phyloP scores from a whole-genome alignment of 1,140 invertebrate species.

The Bombus terrestris region DNA sequence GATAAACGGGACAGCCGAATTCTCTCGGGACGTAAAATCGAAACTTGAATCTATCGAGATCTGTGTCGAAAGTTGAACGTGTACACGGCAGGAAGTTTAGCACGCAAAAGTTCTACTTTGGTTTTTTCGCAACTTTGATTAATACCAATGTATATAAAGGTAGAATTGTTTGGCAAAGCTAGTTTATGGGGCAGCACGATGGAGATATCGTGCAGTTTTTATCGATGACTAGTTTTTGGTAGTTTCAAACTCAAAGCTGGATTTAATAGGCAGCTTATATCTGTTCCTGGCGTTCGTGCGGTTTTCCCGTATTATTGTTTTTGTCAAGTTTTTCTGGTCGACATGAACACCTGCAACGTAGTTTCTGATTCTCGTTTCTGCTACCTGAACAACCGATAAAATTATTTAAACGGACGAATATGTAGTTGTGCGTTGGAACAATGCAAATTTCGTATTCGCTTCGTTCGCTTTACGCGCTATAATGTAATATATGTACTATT shows the following conservation, averaged over 20 bases:
- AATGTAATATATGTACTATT: not conserved
- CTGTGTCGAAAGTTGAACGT: constrained; percentile 19
- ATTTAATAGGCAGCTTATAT: not conserved
- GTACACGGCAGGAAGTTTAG: not conserved
- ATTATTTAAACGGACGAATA: not conserved
- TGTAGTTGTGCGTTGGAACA: not conserved
- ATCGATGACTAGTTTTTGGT: constrained; percentile 10
- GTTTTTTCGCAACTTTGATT: not conserved
- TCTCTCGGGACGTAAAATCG: constrained; percentile 29
- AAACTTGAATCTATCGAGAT: constrained; percentile 15
- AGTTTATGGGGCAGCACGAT: not conserved
- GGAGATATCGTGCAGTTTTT: constrained; percentile 8
- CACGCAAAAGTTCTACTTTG: not conserved
- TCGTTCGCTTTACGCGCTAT: not conserved
- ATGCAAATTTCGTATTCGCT: not conserved
- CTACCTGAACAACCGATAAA: not conserved
- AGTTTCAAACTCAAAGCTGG: not conserved
- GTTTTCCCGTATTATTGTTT: not conserved
- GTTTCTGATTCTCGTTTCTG: not conserved
- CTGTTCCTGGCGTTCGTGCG: not conserved
- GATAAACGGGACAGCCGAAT: constrained; percentile 1
- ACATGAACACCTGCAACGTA: not conserved
- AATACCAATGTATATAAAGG: no score
- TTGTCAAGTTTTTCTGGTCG: not conserved
- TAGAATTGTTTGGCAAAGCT: not conserved